These are phyloP conservation scores for Platycnemis pennipes DNA, from an alignment of 2,888 invertebrate species.

Conservation along the genomic window DNA sequence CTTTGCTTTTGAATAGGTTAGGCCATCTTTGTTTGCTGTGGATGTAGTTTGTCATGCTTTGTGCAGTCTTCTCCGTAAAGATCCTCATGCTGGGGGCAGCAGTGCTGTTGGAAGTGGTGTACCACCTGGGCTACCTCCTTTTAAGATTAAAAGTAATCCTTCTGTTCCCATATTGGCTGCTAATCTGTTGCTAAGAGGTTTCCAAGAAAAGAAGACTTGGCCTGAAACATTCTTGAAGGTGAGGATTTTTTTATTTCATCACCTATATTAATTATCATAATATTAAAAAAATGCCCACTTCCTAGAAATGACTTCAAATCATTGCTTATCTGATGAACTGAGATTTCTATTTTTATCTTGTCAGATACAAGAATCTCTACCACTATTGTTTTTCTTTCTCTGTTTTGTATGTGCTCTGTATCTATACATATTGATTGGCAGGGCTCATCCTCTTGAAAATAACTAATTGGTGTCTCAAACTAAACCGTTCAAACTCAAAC, in stretches of 20 bases:
- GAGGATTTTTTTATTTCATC: neutral
- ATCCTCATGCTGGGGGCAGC: slow-evolving; percentile 81
- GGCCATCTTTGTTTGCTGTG: slow-evolving; percentile 76
- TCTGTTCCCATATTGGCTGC: slow-evolving; percentile 90
- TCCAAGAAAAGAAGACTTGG: slow-evolving; percentile 92
- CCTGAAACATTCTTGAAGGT: slow-evolving; percentile 95
- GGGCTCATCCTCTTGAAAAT: no score
- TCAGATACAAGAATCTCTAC: no score
- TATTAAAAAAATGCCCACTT: no score
- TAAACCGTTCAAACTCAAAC: no score
- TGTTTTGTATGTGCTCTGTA: no score
- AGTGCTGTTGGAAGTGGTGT: slow-evolving; percentile 57
- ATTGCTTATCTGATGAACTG: no score
- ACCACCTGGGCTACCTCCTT: slow-evolving; percentile 75
- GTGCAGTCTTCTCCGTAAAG: slow-evolving; percentile 90
- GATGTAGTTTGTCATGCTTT: slow-evolving; percentile 84
- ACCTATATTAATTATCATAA: no score
- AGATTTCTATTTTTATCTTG: no score
- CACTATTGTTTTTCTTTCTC: no score
- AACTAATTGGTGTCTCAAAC: no score
- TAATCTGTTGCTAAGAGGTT: slow-evolving; percentile 91
- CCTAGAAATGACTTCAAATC: no score
- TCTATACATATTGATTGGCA: no score
- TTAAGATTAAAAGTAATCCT: slow-evolving; percentile 90
- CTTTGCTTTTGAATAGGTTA: neutral